Evolutionary conservation across 2,888 invertebrate genomes (phyloP), one percentile per base, ranked within the genome.

Genomic region (Poecilobothrus nobilitatus): DNA sequence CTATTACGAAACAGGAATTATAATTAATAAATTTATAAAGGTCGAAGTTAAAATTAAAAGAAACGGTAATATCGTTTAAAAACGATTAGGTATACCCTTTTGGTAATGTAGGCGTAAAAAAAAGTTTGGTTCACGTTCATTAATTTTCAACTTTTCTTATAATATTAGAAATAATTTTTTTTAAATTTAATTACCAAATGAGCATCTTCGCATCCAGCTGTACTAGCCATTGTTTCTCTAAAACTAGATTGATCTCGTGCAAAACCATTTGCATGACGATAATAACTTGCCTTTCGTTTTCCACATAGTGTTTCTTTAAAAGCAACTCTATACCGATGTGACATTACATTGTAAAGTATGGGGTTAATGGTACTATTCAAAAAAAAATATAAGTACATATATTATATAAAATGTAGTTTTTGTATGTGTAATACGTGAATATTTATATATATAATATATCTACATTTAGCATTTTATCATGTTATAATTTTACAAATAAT

Each of bases 291-390:
- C 41, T 79, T 79, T 63, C 83, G 82, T 12, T 84, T 83, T 73
- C 90, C 88, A 79, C 89, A 89, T 68, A 92, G 84, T 0, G 90
- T 90, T 76, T 90, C 89, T 71, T 86, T 87, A 78, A 93, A 92
- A 0, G 93, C 92, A 21, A 86, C 84, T 21, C 93, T 85, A 82
- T 93, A 94, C 75, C 90, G 89, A 76, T 77, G 80, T 69, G 85
- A 88, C 92, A 94, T 92, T 2, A 93, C 86, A 79, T 92, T 94
- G 80, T 94, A 94, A 0, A 94, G 82, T 72, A 94, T 91, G 0
- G 94, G 94, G 82, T 94, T 94, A 73, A 93, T 87, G 0, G 93
- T 93, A n/a, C 91, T 88, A 15, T 7, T 73, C 70, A 37, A 65
- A 63, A 62, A 64, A 10, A 53, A 37, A 37, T 5, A 37, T 37